These are phyloP conservation scores for Phthorimaea operculella DNA, from an alignment of 1,140 invertebrate species.

Conservation along the genomic window DNA sequence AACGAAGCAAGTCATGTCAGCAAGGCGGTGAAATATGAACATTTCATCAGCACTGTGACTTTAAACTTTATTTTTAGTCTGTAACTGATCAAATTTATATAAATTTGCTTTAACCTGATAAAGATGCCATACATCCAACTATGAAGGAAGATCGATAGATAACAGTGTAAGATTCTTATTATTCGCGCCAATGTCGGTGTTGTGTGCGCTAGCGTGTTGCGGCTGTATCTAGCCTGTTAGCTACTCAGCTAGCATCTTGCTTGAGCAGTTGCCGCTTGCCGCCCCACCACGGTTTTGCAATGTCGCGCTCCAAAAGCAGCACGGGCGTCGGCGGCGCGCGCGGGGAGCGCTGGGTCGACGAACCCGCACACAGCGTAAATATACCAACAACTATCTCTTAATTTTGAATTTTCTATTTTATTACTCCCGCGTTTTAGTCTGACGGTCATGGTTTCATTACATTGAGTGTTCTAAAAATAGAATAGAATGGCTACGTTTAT, in stretches of 20 bases:
- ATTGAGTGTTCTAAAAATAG: too few relatives aligned
- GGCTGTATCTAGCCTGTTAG: neutral
- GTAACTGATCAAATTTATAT: too few relatives aligned
- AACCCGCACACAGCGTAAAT: slow-evolving; percentile 37
- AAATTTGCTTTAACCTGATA: too few relatives aligned
- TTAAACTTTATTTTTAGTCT: too few relatives aligned
- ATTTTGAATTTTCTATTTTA: slow-evolving; percentile 10
- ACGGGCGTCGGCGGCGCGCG: slow-evolving; percentile 34
- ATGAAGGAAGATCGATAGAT: too few relatives aligned
- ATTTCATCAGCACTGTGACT: too few relatives aligned
- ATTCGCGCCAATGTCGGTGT: neutral
- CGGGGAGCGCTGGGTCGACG: slow-evolving; percentile 39
- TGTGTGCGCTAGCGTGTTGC: neutral
- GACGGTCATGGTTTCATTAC: neutral
- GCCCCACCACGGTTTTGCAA: slow-evolving; percentile 38
- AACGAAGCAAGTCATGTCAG: too few relatives aligned
- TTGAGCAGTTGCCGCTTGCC: neutral
- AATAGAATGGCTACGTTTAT: too few relatives aligned
- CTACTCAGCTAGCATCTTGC: neutral
- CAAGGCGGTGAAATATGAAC: too few relatives aligned
- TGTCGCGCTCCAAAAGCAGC: slow-evolving; percentile 55
- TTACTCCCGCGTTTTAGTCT: slow-evolving; percentile 1
- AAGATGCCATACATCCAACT: too few relatives aligned
- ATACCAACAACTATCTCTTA: slow-evolving; percentile 15
- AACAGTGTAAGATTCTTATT: too few relatives aligned